These are phyloP conservation scores for Epinotia nisella DNA, from an alignment of 2,888 invertebrate species.

Conservation along the genomic window DNA sequence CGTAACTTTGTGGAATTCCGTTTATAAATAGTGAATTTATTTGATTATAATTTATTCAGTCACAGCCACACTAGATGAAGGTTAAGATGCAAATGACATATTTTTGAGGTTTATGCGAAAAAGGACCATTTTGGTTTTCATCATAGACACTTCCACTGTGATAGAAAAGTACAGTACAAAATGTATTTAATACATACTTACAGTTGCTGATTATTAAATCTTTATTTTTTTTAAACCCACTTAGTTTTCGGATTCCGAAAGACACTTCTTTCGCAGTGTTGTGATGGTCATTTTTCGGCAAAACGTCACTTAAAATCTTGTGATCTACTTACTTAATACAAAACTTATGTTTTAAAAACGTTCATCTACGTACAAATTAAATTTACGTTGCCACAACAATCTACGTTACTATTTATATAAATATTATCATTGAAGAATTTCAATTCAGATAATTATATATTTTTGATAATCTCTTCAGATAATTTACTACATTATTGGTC, in stretches of 20 bases:
- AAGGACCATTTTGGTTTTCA: slow-evolving; percentile 9
- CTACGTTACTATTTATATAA: slow-evolving; percentile 23
- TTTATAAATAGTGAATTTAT: slow-evolving; percentile 36
- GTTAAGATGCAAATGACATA: slow-evolving; percentile 40
- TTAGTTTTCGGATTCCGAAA: no score
- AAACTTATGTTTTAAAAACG: slow-evolving; percentile 28
- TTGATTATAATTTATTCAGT: slow-evolving; percentile 40
- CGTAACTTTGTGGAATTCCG: slow-evolving; percentile 31
- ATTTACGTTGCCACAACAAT: slow-evolving; percentile 38
- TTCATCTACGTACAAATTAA: slow-evolving; percentile 32
- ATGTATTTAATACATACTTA: no score
- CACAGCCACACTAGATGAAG: slow-evolving; percentile 48
- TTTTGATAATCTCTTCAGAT: slow-evolving; percentile 57
- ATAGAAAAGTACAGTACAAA: not conserved
- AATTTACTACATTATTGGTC: slow-evolving; percentile 72
- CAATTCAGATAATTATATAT: slow-evolving; percentile 7
- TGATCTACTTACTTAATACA: slow-evolving; percentile 28
- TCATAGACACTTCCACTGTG: not conserved
- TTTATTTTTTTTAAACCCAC: no score
- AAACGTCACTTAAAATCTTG: slow-evolving; percentile 13
- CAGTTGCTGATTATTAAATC: no score
- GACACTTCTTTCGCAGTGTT: not conserved
- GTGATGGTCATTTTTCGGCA: slow-evolving; percentile 3
- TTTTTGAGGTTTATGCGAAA: slow-evolving; percentile 18
- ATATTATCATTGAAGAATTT: slow-evolving; percentile 17